Evolutionary conservation across 2,888 invertebrate species (phyloP).

Genomic region (Byasa hedistus): DNA sequence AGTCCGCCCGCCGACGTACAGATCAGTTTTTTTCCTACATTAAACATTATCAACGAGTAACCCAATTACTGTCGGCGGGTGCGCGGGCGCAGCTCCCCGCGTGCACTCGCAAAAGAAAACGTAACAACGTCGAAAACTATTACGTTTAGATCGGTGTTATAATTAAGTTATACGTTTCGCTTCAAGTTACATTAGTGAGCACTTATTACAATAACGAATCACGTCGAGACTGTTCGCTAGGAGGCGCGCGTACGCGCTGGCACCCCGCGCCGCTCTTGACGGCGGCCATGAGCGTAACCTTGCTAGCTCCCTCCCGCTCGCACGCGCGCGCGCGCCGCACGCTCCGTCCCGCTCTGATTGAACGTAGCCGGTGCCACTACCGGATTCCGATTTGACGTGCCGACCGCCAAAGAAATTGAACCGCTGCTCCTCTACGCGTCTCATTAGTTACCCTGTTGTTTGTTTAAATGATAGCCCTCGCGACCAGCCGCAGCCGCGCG

Average conservation of each 20-base stretch:
- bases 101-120: too few species aligned
- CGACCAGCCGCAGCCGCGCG: too few species aligned
- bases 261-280: conserved; percentile 47
- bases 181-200: too few species aligned
- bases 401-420: conserved; percentile 28
- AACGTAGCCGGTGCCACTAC: conserved; percentile 55
- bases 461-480: too few species aligned
- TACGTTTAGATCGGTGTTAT: too few species aligned
- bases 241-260: too few species aligned
- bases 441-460: too few species aligned
- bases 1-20: conserved; percentile 12
- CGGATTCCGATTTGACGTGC: conserved; percentile 62
- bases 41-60: background rate
- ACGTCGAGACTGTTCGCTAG: too few species aligned
- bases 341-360: conserved; percentile 51
- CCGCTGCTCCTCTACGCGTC: background rate
- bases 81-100: too few species aligned
- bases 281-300: conserved; percentile 71
- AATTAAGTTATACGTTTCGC: too few species aligned
- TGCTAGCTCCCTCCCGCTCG: conserved; percentile 58
- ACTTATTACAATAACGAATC: too few species aligned
- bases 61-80: background rate
- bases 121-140: too few species aligned
- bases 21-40: conserved; percentile 14
- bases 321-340: conserved; percentile 35